Percentiles rank a stretch among this genome's conserved stretches.
Conservation (phyloP, 2,797 vertebrate genomes). For the Garrulus glandarius region DNA sequence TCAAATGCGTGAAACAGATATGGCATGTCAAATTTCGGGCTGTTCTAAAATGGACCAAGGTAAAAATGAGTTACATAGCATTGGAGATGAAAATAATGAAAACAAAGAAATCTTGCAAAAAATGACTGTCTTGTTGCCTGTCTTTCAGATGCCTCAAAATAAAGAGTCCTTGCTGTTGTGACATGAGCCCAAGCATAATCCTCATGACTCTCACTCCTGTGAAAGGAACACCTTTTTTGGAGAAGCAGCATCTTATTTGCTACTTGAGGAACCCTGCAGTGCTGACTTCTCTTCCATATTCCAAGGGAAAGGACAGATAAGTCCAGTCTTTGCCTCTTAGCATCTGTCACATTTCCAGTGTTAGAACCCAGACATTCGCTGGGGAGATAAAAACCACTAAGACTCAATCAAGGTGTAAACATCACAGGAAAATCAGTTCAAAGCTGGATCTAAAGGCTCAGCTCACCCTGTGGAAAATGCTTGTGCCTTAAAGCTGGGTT, state of each 20-base stretch:
- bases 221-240: constrained; percentile 76
- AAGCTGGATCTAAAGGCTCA: not conserved
- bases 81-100: constrained; percentile 61
- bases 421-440: not conserved
- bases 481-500: not conserved
- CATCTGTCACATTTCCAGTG: constrained; percentile 64
- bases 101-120: constrained; percentile 67
- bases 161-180: constrained; percentile 66
- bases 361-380: constrained; percentile 19
- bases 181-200: constrained; percentile 44
- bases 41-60: not conserved
- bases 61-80: not conserved
- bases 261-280: constrained; percentile 40
- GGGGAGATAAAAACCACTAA: not conserved
- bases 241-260: constrained; percentile 61
- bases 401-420: not conserved
- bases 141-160: constrained; percentile 72
- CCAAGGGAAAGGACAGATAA: constrained; percentile 66
- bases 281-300: constrained; percentile 30
- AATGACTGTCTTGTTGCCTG: constrained; percentile 60
- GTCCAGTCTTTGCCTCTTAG: constrained; percentile 73
- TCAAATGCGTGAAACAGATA: constrained; percentile 9
- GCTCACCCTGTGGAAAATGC: not conserved
- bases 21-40: not conserved
- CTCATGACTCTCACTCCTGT: constrained; percentile 63